phyloP scores from a whole-genome alignment of 1,140 invertebrate species.

The Wiebesia pumilae region DNA sequence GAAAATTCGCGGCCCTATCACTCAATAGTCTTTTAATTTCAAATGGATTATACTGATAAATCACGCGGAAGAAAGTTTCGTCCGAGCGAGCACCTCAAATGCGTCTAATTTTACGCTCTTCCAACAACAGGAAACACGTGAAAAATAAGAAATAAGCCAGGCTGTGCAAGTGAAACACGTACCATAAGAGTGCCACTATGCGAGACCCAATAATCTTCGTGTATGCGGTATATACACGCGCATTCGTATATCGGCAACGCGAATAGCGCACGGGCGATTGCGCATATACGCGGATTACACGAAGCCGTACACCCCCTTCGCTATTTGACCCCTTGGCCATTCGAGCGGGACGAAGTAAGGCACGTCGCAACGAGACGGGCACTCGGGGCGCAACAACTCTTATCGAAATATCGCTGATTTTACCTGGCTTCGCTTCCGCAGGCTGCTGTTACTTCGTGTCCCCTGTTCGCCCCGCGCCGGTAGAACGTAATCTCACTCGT shows the following conservation, averaged over 20 bases:
- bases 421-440: conserved; percentile 22
- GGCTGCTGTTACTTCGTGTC: neutral
- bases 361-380: neutral
- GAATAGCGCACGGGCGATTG: conserved; percentile 3
- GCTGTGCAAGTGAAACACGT: neutral
- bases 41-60: too few species aligned
- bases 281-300: conserved; percentile 38
- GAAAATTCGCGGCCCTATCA: too few species aligned
- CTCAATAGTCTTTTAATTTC: too few species aligned
- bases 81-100: neutral
- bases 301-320: neutral
- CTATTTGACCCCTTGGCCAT: too few species aligned
- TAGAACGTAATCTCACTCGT: conserved; percentile 20
- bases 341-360: neutral
- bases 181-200: neutral
- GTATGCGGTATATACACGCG: neutral
- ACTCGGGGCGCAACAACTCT: conserved; percentile 1
- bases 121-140: neutral
- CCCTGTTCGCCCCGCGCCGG: neutral
- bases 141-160: neutral
- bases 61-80: too few species aligned
- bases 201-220: neutral
- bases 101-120: neutral
- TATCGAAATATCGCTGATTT: conserved; percentile 50
- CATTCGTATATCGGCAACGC: neutral